These are phyloP conservation scores for Thymallus thymallus DNA, from an alignment of 2,113 vertebrate genomes.

Conservation along the genomic window DNA sequence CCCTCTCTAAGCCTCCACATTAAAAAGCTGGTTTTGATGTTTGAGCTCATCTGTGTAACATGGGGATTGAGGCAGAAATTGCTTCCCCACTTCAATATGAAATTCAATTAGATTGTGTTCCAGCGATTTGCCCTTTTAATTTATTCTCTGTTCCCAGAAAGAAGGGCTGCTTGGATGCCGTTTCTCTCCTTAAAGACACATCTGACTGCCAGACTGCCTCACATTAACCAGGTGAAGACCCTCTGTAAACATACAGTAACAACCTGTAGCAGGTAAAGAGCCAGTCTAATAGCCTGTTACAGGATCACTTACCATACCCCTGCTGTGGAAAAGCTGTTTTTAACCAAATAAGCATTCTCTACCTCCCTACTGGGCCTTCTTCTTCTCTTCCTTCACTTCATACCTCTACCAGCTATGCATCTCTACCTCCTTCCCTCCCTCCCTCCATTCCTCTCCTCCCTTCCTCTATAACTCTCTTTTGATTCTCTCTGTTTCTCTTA, in stretches of 20 bases:
- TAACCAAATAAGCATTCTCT: not conserved
- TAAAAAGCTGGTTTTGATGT: not conserved
- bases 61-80: not conserved
- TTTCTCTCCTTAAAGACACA: not conserved
- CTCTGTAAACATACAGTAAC: not conserved
- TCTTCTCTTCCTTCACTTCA: not conserved
- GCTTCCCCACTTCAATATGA: not conserved
- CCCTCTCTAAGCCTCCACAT: not conserved
- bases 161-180: not conserved
- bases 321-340: not conserved
- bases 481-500: too few species aligned
- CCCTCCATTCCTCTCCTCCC: not conserved
- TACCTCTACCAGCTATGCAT: not conserved
- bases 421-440: not conserved
- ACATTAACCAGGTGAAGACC: not conserved
- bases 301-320: not conserved
- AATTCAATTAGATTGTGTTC: slow-evolving; percentile 7
- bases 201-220: not conserved
- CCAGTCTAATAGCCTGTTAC: not conserved
- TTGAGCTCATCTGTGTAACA: not conserved
- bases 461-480: not conserved
- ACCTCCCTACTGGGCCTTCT: not conserved
- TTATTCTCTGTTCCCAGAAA: not conserved
- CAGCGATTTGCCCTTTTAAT: slow-evolving; percentile 5
- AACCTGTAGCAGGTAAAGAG: not conserved